A percentile compares a stretch with the other conserved stretches of the same genome.
Conservation (phyloP, 2,888 invertebrate species). For the Chelonus formosanus region DNA sequence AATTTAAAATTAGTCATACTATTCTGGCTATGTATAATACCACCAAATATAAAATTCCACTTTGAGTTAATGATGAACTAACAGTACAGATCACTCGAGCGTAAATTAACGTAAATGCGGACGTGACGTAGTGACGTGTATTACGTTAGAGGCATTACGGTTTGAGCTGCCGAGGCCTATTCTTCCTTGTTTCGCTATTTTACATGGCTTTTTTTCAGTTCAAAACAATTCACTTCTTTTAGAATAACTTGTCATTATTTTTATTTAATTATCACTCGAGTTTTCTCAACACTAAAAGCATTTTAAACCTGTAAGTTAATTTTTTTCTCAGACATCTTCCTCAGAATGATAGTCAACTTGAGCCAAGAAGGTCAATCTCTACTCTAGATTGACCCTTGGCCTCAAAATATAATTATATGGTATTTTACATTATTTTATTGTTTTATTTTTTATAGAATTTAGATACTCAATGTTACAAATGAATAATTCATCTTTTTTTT, state of each 20-base stretch:
- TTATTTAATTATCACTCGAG: no score
- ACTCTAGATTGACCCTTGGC: slow-evolving; percentile 20
- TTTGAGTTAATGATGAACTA: slow-evolving; percentile 43
- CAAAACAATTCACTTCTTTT: neutral
- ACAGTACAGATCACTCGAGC: slow-evolving; percentile 30
- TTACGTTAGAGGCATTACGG: slow-evolving; percentile 24
- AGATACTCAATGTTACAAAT: neutral
- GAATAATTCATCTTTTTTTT: neutral
- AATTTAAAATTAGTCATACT: no score
- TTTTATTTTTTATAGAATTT: slow-evolving; percentile 1
- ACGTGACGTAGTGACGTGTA: slow-evolving; percentile 55
- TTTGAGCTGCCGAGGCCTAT: slow-evolving; percentile 8
- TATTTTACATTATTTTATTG: neutral
- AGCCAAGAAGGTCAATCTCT: slow-evolving; percentile 26
- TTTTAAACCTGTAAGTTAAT: no score
- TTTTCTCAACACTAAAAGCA: no score
- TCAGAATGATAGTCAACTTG: slow-evolving; percentile 4
- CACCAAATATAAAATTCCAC: slow-evolving; percentile 3
- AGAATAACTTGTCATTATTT: neutral
- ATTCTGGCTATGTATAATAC: neutral
- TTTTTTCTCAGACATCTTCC: no score
- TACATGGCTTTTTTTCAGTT: slow-evolving; percentile 10
- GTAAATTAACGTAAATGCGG: slow-evolving; percentile 62
- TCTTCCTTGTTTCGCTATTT: slow-evolving; percentile 22
- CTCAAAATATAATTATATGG: neutral